A percentile compares a stretch with the other conserved stretches of the same genome.
These are phyloP conservation scores for Monochamus saltuarius DNA, from an alignment of 1,140 invertebrate genomes.

Conservation along the genomic window DNA sequence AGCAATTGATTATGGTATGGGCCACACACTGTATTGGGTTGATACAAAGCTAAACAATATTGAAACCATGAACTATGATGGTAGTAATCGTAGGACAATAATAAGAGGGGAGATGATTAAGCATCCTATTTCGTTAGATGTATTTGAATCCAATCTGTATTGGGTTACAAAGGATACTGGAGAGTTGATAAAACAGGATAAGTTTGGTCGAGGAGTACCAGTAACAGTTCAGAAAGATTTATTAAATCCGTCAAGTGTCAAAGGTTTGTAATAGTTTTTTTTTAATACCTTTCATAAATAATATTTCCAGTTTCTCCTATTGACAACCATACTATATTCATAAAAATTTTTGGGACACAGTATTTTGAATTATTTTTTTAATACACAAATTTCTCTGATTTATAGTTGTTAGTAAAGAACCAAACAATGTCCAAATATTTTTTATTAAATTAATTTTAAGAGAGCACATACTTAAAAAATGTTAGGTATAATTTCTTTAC, in stretches of 20 bases:
- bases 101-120: conserved; percentile 70
- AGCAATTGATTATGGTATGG: conserved; percentile 86
- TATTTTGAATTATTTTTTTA: no score
- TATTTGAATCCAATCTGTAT: conserved; percentile 89
- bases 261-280: conserved; percentile 58
- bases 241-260: conserved; percentile 81
- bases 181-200: conserved; percentile 85
- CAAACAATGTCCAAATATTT: no score
- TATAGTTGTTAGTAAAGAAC: no score
- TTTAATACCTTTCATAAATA: no score
- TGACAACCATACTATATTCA: no score
- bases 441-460: no score
- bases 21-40: conserved; percentile 91
- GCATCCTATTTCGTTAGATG: conserved; percentile 85
- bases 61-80: conserved; percentile 85
- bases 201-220: conserved; percentile 93
- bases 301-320: no score
- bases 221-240: conserved; percentile 77
- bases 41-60: conserved; percentile 94
- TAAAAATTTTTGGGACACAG: no score
- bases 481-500: no score
- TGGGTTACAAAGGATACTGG: conserved; percentile 85
- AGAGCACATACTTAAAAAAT: no score
- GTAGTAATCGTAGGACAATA: conserved; percentile 71
- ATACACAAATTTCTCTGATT: no score